Percentiles rank a stretch among this genome's conserved stretches.
These are phyloP conservation scores for Drosophila planitibia DNA, from an alignment of 2,888 invertebrate genomes.

Conservation along the genomic window DNA sequence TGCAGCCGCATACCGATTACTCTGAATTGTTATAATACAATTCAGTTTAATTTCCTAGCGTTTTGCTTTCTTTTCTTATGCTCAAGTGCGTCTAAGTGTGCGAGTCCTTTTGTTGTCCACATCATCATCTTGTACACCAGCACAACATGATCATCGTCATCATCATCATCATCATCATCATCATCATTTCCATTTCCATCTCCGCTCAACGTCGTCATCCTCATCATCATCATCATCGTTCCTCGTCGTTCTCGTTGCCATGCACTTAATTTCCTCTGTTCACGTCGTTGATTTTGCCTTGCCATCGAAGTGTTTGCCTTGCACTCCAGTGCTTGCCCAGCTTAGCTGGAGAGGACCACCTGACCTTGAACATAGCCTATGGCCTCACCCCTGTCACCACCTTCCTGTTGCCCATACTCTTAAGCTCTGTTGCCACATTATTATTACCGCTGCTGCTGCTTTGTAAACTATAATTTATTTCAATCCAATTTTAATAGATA, in stretches of 20 bases:
- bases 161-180: constrained; percentile 9
- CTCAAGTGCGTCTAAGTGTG: constrained; percentile 67
- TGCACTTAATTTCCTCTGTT: constrained; percentile 73
- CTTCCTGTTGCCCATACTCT: neutral
- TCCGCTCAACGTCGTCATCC: neutral
- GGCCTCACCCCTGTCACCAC: neutral
- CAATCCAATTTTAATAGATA: constrained; percentile 74
- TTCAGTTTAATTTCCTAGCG: constrained; percentile 71
- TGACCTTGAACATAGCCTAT: constrained; percentile 43
- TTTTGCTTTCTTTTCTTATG: constrained; percentile 46
- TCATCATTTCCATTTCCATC: constrained; percentile 1
- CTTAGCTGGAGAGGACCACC: constrained; percentile 37
- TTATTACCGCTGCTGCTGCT: constrained; percentile 28
- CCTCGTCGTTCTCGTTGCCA: constrained; percentile 39
- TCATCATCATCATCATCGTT: neutral
- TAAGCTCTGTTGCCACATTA: constrained; percentile 25
- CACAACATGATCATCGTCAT: neutral
- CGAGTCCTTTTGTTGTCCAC: constrained; percentile 63
- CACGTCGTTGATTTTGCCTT: constrained; percentile 64
- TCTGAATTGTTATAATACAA: constrained; percentile 72
- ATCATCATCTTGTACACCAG: constrained; percentile 12
- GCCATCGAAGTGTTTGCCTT: constrained; percentile 68
- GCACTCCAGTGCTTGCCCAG: constrained; percentile 56
- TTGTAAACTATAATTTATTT: constrained; percentile 71
- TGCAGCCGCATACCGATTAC: constrained; percentile 54